Evolutionary conservation across 2,888 invertebrate species (phyloP), one percentile per base, ranked within the genome.

Genomic region (Cerastis leucographa): DNA sequence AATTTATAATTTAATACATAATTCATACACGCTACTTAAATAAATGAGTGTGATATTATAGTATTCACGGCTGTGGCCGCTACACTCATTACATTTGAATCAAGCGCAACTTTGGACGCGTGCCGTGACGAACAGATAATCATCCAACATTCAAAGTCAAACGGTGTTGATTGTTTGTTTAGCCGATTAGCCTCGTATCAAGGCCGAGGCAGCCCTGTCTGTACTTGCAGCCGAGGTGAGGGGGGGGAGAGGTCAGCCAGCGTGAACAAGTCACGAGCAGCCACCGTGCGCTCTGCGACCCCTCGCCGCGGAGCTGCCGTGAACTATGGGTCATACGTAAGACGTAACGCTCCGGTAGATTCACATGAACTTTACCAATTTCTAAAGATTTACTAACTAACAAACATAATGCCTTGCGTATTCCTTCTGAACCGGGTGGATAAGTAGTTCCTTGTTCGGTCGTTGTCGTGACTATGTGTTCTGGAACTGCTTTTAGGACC

Each of bases 81-180:
- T 25, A 2, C 35, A n/a, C 22, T 44, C 59, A 56, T 67, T 83
- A 35, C 59, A 56, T 67, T 83, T 25, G 7, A 54, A 14, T 51
- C 22, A 44, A 66, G 54, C 59, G 76, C 56, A 62, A 66, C 25
- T 65, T 54, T 44, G 35, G 54, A 40, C 72, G 73, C 46, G 74
- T 76, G 71, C 68, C 77, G 62, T 82, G 69, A 76, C 85, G 25
- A 62, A 76, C 17, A 51, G 71, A 51, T 68, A 80, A 81, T 72
- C 77, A 81, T 72, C 69, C 71, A 82, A 64, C 65, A 56, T 62
- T 71, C 56, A 77, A 81, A 69, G 77, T 54, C 54, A 72, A 69
- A 49, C 17, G 54, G 12, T 69, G 44, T 68, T 68, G 59, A 66
- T 85, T 85, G 46, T 76, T 83, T 85, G 69, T 76, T 73, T 56